Evolutionary conservation across 2,888 invertebrate genomes (phyloP), one percentile per base, ranked within the genome.

Genomic region (Aphodius granarius): DNA sequence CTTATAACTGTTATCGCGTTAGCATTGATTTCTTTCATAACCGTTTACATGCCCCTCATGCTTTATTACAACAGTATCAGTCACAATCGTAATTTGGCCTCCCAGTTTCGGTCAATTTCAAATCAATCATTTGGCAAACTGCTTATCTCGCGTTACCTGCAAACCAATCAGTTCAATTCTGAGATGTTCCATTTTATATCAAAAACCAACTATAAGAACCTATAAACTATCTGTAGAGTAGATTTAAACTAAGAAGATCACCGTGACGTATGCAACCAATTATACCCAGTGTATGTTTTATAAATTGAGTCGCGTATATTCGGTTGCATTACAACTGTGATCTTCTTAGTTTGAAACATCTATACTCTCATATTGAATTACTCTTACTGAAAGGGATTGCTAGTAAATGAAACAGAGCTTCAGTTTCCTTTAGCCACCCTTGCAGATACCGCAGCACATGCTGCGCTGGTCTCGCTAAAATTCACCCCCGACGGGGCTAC

Each of bases 1-100:
- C 84, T 82, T 82, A 80, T 79, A 81, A 75, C 73, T 78, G 76
- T 84, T 85, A 86, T 85, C 80, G 78, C 80, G 83, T 86, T 86
- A 85, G 78, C 84, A 86, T 86, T 82, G 86, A 86, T 86, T 43
- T 43, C 84, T 83, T 82, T 82, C 66, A 62, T 9, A 19, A 19
- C 82, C 84, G 43, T 43, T 43, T 43, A 43, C 13, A 43, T 13
- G 43, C 13, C 43, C 9, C 13, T 1, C 13, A 13, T 43, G 43
- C 9, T 43, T 43, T 43, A 43, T 43, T 76, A 65, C 23, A 73
- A 66, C 75, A 66, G 43, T 43, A 73, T 66, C 75, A 66, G 43
- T 43, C 43, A 43, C 43, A 43, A 43, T 43, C 43, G 13, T 43
- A 6, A 43, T 43, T 43, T 43, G n/a, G n/a, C n/a, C n/a, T n/a